phyloP scores from a whole-genome alignment of 2,888 invertebrate genomes.

The Tinea pellionella region DNA sequence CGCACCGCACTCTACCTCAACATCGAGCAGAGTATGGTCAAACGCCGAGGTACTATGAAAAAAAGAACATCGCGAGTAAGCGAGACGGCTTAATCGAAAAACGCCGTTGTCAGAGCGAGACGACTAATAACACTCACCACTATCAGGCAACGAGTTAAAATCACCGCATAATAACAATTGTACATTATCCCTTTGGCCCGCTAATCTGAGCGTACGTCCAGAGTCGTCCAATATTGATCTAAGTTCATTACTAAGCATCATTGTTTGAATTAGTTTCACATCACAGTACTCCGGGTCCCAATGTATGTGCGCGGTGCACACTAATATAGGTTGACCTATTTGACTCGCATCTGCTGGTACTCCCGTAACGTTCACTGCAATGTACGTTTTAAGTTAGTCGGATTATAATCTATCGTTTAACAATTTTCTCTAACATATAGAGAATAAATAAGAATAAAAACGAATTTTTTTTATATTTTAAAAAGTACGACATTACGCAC shows the following conservation, averaged over 20 bases:
- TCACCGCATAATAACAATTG: slow-evolving; percentile 97
- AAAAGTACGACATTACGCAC: too few relatives aligned
- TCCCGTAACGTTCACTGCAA: slow-evolving; percentile 43
- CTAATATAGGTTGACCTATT: slow-evolving; percentile 87
- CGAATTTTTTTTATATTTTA: too few relatives aligned
- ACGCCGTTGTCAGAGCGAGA: too few relatives aligned
- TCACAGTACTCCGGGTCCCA: slow-evolving; percentile 99
- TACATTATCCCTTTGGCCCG: slow-evolving; percentile 82
- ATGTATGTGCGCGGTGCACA: slow-evolving; percentile 98
- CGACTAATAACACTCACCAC: slow-evolving; percentile 67
- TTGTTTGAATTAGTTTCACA: slow-evolving; percentile 98
- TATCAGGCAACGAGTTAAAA: slow-evolving; percentile 98
- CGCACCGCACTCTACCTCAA: too few relatives aligned
- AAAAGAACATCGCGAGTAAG: too few relatives aligned
- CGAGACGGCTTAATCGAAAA: too few relatives aligned
- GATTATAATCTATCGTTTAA: not conserved
- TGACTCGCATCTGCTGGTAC: slow-evolving; percentile 80
- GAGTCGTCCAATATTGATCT: slow-evolving; percentile 89
- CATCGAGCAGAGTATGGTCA: too few relatives aligned
- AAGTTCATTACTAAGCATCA: slow-evolving; percentile 97
- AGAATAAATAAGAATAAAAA: not conserved
- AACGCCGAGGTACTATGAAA: too few relatives aligned
- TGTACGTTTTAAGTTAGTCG: not conserved
- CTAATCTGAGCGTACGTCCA: slow-evolving; percentile 79
- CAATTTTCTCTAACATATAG: too few relatives aligned